phyloP scores from a whole-genome alignment of 2,113 vertebrate genomes.

The Lanius ludovicianus region DNA sequence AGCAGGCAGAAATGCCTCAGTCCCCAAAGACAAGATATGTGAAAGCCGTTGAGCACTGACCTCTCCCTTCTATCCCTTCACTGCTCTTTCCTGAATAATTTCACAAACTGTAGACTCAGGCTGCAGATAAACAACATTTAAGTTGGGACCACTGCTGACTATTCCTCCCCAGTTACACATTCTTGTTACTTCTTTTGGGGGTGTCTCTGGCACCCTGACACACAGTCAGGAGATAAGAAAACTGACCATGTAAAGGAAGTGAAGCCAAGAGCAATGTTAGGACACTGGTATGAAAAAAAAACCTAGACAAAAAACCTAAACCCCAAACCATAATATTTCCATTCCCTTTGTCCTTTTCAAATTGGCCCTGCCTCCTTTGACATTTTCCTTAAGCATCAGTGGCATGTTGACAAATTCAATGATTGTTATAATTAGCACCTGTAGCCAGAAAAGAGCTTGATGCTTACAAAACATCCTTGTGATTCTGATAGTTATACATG shows the following conservation, averaged over 20 bases:
- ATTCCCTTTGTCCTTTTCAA: conserved; percentile 9
- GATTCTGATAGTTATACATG: neutral
- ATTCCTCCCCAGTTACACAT: neutral
- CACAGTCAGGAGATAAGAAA: neutral
- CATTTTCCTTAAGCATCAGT: neutral
- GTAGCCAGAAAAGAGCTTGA: neutral
- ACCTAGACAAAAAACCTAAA: neutral
- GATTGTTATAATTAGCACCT: neutral
- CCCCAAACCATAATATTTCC: neutral
- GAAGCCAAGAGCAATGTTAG: neutral
- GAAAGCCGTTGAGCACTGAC: neutral
- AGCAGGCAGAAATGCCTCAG: neutral
- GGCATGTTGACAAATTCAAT: neutral
- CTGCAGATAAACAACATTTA: neutral
- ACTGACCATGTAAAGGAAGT: neutral
- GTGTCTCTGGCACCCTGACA: neutral
- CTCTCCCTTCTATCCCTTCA: neutral
- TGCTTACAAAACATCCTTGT: neutral
- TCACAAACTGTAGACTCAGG: neutral
- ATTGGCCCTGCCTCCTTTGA: neutral
- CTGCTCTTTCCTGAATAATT: neutral
- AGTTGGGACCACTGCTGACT: neutral
- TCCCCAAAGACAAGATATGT: neutral
- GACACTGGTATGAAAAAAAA: neutral
- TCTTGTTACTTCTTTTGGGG: neutral